Base-by-base conservation (phyloP, 2,888 invertebrate genomes). In the Rapana venosa region DNA sequence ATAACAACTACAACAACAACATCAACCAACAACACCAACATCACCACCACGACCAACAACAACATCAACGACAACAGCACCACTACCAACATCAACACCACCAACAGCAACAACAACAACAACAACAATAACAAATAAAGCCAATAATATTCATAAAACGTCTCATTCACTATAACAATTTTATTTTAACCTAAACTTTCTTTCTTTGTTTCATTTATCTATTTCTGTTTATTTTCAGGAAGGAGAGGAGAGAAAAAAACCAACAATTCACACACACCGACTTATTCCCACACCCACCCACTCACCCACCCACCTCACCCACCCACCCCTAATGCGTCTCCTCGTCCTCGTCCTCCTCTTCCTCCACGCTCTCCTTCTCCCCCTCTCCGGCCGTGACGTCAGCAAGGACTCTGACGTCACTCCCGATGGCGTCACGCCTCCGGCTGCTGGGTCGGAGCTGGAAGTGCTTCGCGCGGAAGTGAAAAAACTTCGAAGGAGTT, bases 401-500 rank as follows among this genome's bases (percentile, higher is more conserved):
- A 58, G 5, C 17, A 58, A 58, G 30, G 30, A 36, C 0, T 58
- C 84, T 85, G 58, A 85, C 84, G 84, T 85, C 84, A 58, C 6
- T 15, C 15, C 17, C 11, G 84, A 17, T 58, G 58, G n/a, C 84
- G 84, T 58, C 84, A 85, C 84, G 15, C 15, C 58, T 1, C 47
- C 22, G 17, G 20, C 47, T 22, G n/a, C 56, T 6, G 36, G 36
- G 4, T 36, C 58, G 84, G 84, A 85, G 58, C 20, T 85, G 17
- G 58, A 56, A 30, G n/a, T 30, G 6, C 58, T 85, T n/a, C 84
- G 84, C 15, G 84, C 84, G 58, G 84, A 85, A 17, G 30, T 85
- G 84, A 85, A 85, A 30, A 85, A 85, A 26, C 58, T 85, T n/a
- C 84, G 84, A 1, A 56, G 17, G 30, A 58, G 26, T n/a, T 84